Percentiles rank a stretch among this genome's conserved stretches.
phyloP scores from a whole-genome alignment of 2,797 vertebrate species.

The Picus viridis region DNA sequence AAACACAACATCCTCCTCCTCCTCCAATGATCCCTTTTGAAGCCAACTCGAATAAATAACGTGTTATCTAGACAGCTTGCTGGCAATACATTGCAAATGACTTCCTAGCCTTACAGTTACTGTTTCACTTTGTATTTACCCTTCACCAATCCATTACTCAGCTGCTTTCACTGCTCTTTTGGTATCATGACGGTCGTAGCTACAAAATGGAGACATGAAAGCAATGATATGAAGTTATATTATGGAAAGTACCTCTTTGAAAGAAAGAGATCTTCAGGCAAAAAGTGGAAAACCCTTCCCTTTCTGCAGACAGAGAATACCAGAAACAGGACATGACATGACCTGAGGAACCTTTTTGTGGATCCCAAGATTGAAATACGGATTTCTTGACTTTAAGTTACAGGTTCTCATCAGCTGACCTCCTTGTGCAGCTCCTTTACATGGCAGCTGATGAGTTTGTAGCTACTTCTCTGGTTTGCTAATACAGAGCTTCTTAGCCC shows the following conservation, averaged over 20 bases:
- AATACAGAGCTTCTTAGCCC: neutral
- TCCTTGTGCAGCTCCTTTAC: neutral
- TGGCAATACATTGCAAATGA: neutral
- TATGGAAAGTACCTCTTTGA: neutral
- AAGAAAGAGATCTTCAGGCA: neutral
- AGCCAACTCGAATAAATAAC: neutral
- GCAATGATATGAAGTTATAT: neutral
- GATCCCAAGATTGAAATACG: neutral
- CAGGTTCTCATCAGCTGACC: neutral
- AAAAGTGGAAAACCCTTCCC: neutral
- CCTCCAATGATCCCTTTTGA: neutral
- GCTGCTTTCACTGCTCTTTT: neutral
- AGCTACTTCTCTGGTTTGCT: neutral
- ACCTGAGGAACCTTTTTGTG: neutral
- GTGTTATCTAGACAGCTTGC: neutral
- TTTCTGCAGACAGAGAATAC: neutral
- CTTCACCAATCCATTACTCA: neutral
- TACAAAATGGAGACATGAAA: neutral
- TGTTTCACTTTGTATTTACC: neutral
- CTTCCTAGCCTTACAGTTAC: neutral
- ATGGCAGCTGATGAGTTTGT: accelerated
- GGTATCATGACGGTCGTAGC: neutral
- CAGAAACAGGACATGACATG: neutral
- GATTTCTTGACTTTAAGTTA: neutral
- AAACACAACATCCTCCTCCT: neutral